Evolutionary conservation across 2,113 vertebrate species (phyloP).

Genomic region (Porphyrio hochstetteri): DNA sequence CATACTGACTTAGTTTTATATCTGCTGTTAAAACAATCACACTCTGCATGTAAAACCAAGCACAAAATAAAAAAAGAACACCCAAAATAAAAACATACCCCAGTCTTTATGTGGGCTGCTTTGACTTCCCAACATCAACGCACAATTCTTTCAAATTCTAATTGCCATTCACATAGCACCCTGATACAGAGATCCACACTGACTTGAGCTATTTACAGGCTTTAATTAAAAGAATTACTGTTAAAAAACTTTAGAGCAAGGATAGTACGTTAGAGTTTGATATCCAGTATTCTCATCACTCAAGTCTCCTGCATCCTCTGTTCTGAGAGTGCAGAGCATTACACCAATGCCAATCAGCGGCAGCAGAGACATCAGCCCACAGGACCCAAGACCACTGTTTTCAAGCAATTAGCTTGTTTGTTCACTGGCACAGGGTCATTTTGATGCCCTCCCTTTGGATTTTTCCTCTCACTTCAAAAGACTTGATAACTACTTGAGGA

Average conservation of each 20-base stretch:
- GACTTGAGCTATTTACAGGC: not conserved
- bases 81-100: rapidly evolving
- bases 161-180: not conserved
- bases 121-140: not conserved
- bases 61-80: rapidly evolving
- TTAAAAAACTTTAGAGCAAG: not conserved
- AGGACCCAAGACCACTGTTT: not conserved
- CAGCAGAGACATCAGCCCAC: not conserved
- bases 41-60: rapidly evolving
- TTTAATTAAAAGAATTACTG: not conserved
- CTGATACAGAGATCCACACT: not conserved
- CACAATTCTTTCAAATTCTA: not conserved
- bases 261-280: not conserved
- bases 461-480: not conserved
- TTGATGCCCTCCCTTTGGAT: not conserved
- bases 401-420: not conserved
- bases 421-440: not conserved
- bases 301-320: not conserved
- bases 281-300: not conserved
- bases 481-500: not conserved
- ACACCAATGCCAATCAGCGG: not conserved
- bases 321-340: not conserved
- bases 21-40: not conserved
- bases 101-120: not conserved
- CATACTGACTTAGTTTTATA: not conserved